Evolutionary conservation across 1,140 invertebrate species (phyloP).

Genomic region (Neuroterus valhalla): DNA sequence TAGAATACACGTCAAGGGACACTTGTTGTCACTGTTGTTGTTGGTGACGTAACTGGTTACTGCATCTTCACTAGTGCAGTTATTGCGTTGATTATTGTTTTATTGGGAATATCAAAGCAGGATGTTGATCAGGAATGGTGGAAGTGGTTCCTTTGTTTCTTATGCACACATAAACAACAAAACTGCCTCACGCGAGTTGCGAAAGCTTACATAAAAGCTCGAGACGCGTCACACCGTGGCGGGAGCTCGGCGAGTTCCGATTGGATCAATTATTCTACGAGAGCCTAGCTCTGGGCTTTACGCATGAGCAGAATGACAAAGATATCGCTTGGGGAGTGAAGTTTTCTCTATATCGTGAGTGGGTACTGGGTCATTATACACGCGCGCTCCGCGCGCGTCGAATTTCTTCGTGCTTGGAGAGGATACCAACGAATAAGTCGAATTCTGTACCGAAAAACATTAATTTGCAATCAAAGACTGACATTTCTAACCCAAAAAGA

Average conservation of each 20-base stretch:
- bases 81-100: neutral
- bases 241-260: conserved; percentile 56
- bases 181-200: conserved; percentile 38
- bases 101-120: neutral
- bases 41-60: conserved; percentile 28
- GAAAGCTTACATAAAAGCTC: conserved; percentile 47
- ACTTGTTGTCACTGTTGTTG: conserved; percentile 52
- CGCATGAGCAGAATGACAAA: conserved; percentile 55
- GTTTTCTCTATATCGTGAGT: no score
- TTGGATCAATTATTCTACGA: conserved; percentile 60
- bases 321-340: neutral
- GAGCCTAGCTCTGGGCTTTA: conserved; percentile 57
- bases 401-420: no score
- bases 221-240: conserved; percentile 44
- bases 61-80: neutral
- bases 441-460: no score
- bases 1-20: conserved; percentile 45
- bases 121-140: neutral
- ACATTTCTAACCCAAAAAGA: no score
- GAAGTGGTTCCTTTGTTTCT: neutral
- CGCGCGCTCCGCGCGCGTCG: no score
- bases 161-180: neutral
- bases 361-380: no score
- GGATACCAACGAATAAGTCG: no score
- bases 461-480: no score